Conservation (phyloP, 2,113 vertebrate species). For the Ictalurus punctatus region DNA sequence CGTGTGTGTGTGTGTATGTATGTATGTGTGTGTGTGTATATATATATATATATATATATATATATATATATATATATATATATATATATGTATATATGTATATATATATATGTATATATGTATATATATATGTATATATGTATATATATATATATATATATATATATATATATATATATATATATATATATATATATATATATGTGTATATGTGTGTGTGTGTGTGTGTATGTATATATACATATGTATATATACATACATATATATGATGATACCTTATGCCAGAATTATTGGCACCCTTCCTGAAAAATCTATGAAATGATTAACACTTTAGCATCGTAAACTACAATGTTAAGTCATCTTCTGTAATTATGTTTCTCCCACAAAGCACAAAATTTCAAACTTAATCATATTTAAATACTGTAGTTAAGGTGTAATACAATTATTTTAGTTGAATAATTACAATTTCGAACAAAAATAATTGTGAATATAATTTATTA, state of each 20-base stretch:
- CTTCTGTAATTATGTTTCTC: not conserved
- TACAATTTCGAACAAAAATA: not conserved
- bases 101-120: not conserved
- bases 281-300: not conserved
- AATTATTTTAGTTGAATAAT: not conserved
- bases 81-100: not conserved
- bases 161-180: no score
- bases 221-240: no score
- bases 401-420: not conserved
- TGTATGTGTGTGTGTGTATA: not conserved
- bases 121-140: no score
- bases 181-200: no score
- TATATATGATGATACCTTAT: not conserved
- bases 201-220: no score
- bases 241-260: not conserved
- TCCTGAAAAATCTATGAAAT: not conserved
- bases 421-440: not conserved
- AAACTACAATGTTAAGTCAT: not conserved
- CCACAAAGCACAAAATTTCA: not conserved
- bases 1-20: no score
- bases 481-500: not conserved
- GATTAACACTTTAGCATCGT: not conserved
- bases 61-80: not conserved
- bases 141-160: no score
- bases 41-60: not conserved